Base-by-base conservation (phyloP, 1,140 invertebrate species). In the Trinorchestia longiramus region DNA sequence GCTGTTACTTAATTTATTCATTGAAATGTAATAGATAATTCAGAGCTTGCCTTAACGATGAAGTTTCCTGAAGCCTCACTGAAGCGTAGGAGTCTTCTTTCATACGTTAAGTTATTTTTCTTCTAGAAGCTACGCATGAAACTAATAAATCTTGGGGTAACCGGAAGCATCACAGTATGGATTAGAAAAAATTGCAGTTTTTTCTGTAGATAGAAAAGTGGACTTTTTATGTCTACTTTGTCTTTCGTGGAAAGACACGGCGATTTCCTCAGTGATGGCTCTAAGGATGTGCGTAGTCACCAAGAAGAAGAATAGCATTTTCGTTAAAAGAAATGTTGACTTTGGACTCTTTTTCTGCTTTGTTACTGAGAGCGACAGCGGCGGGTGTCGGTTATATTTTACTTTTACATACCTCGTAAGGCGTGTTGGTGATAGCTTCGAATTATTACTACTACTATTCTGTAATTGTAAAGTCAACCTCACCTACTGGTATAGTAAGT, bases 371-470 rank as follows among this genome's bases (percentile, higher is more conserved):
- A 53, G 47, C 8, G 6, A 53, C 47, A 6, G 47, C 6, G 47
- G 47, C 47, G 47, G 47, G 47, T 3, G 28, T 3, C 28, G 28
- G 62, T 36, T 3, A 77, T 28, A 77, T 15, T 36, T 77, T 53
- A 53, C 47, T 53, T 53, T 53, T 6, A 1, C 62, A 11, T 77
- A 77, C 11, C 62, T 77, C 28, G 8, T 77, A 77, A 77, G 62
- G 62, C 62, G 62, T 77, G 62, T 90, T 90, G 88, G 88, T 90
- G 88, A 90, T 90, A 90, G 88, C 88, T 90, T 90, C 88, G 88
- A 90, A 90, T 90, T 90, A 90, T 42, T 90, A 90, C n/a, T 90
- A 90, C 88, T 90, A 90, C 88, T 90, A 90, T 42, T 90, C 43
- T 90, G 62, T 90, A 90, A 42, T 90, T 90, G 28, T 90, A 90